Evolutionary conservation across 1,140 invertebrate genomes (phyloP), one percentile per base, ranked within the genome.

Genomic region (Caerostris extrusa): DNA sequence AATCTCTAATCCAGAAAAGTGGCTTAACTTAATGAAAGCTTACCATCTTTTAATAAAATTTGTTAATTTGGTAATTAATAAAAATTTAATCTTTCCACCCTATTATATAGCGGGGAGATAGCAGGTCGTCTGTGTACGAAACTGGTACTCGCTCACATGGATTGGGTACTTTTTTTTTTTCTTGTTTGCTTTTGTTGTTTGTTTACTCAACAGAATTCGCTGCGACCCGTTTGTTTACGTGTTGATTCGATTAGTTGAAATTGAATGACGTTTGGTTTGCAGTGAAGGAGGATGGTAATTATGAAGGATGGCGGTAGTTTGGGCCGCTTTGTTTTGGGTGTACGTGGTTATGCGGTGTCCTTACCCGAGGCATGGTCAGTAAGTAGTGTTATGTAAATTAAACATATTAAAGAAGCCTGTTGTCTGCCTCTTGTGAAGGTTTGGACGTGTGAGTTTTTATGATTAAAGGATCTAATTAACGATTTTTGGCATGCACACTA

Each of bases 201-300:
- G 56, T 85, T 85, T 85, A 85, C 83, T 12, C 50, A 7, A 5
- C 4, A 17, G 71, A 17, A 77, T 77, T 50, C 8, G 10, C 10
- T 19, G 55, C n/a, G 57, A 34, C 34, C 34, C 34, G 34, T 89
- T 89, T 89, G 60, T 89, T 89, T 89, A 64, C 87, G 17, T 61
- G 50, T 56, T 69, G 50, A 77, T 77, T 93, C 12, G 34, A 19
- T 71, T 77, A 77, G 34, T 7, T 7, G 34, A 50, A 12, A 50
- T 50, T 12, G 8, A 12, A 50, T 77, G 19, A 77, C 71, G 34
- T 53, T 67, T 14, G 10, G 12, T 12, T 53, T 12, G 34, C 2
- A 34, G 53, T 53, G 71, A 34, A n/a, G 14, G 17, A 17, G 71
- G 34, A 50, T 50, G 8, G 71, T 12, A 50, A 50, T 34, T 34